A percentile compares a stretch with the other conserved stretches of the same genome.
Evolutionary conservation across 2,797 vertebrate species (phyloP).

Genomic region (Poeciliopsis turneri): DNA sequence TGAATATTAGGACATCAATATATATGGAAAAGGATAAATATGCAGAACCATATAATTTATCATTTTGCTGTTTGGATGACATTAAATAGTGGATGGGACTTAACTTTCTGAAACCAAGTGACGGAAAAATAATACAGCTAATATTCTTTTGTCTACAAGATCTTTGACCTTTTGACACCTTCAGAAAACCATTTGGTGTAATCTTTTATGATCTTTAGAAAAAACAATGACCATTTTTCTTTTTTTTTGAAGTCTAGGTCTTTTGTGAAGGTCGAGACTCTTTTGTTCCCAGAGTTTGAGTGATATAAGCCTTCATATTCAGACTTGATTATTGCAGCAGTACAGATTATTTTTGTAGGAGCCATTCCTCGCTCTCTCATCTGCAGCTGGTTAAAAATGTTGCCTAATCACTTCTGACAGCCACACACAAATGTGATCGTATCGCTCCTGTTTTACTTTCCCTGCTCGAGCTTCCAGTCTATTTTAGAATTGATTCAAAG

Average conservation of each 20-base stretch:
- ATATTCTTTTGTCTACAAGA: not conserved
- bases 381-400: not conserved
- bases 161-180: not conserved
- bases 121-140: not conserved
- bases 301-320: not conserved
- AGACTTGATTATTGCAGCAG: not conserved
- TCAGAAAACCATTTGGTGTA: not conserved
- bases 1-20: not conserved
- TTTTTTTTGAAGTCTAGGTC: not conserved
- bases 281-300: not conserved
- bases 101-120: not conserved
- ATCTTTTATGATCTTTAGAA: not conserved
- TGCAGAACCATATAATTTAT: not conserved
- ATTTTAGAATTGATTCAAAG: not conserved
- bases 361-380: not conserved
- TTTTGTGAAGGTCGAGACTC: not conserved
- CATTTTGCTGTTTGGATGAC: not conserved
- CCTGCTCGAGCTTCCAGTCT: not conserved
- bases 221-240: not conserved
- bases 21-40: not conserved
- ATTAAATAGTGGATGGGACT: not conserved
- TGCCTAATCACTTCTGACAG: not conserved
- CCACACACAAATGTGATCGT: not conserved
- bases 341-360: not conserved
- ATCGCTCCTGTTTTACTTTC: not conserved